Evolutionary conservation across 2,888 invertebrate genomes (phyloP).

Genomic region (Rhorus exstirpatorius): DNA sequence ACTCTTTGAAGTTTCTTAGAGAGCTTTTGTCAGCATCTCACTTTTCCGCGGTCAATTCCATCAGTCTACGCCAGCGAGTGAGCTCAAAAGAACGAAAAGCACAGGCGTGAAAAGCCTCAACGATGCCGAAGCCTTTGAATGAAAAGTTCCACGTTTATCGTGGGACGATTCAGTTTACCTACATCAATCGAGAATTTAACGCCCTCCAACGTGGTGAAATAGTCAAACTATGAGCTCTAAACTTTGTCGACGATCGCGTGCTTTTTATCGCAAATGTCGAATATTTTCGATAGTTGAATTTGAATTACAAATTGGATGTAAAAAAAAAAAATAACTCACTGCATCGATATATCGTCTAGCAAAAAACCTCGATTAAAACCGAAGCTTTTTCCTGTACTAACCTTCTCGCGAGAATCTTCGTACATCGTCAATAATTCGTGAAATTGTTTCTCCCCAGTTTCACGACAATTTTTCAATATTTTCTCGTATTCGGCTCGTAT

Average conservation of each 20-base stretch:
- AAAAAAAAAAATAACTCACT: conserved; percentile 7
- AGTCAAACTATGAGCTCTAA: conserved; percentile 37
- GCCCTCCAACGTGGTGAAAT: conserved; percentile 2
- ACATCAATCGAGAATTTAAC: conserved; percentile 57
- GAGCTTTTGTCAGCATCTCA: neutral
- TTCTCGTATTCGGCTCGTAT: conserved; percentile 67
- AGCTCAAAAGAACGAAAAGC: conserved; percentile 19
- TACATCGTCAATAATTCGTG: conserved; percentile 68
- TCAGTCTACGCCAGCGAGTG: neutral
- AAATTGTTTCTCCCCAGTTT: conserved; percentile 69
- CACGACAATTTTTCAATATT: conserved; percentile 62
- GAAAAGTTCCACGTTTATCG: conserved; percentile 55
- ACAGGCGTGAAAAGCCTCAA: conserved; percentile 41
- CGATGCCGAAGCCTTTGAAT: conserved; percentile 38
- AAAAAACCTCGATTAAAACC: neutral
- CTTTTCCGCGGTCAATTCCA: neutral
- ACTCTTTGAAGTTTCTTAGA: no score
- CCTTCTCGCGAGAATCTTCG: conserved; percentile 65
- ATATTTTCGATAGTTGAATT: conserved; percentile 19
- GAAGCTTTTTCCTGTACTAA: conserved; percentile 36
- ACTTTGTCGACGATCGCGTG: conserved; percentile 24
- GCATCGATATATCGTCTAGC: neutral
- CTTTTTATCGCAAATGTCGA: conserved; percentile 1
- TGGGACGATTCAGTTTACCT: conserved; percentile 44
- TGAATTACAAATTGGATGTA: conserved; percentile 41